Percentiles rank a stretch among this genome's conserved stretches.
Conservation (phyloP, 2,797 vertebrate genomes). For the Eutrigla gurnardus region DNA sequence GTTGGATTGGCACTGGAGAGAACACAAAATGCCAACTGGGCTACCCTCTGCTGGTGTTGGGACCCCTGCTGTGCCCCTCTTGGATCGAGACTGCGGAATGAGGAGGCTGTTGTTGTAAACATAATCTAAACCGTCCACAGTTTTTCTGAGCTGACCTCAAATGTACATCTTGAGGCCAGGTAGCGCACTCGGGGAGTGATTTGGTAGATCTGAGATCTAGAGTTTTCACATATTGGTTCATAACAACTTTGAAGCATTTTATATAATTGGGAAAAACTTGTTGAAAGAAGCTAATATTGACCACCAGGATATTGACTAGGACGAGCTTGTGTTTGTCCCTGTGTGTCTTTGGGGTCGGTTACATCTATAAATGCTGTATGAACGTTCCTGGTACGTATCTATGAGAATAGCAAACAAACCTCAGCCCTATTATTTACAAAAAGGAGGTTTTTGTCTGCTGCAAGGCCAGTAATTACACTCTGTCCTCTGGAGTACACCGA, state of each 20-base stretch:
- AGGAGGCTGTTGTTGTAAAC: conserved; percentile 1
- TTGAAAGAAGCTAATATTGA: conserved; percentile 8
- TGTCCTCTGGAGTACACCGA: conserved; percentile 21
- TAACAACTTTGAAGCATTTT: neutral
- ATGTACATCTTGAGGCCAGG: neutral
- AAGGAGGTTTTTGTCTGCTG: conserved; percentile 25
- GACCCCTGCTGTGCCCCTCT: neutral
- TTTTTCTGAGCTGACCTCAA: neutral
- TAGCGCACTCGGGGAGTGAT: neutral
- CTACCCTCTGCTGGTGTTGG: neutral
- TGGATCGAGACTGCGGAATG: neutral
- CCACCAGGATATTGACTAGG: neutral
- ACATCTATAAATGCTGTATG: neutral
- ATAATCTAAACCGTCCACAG: neutral
- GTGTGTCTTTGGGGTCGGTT: neutral
- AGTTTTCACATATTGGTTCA: no score
- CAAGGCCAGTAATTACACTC: conserved; percentile 35
- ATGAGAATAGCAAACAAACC: conserved; percentile 17
- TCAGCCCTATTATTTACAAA: conserved; percentile 21
- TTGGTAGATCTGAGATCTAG: neutral
- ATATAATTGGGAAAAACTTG: neutral
- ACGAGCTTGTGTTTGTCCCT: neutral
- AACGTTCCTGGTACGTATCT: neutral
- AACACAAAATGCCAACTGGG: neutral
- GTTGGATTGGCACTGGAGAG: neutral